Base-by-base conservation (phyloP, 2,797 vertebrate species). In the Prunella strophiata region DNA sequence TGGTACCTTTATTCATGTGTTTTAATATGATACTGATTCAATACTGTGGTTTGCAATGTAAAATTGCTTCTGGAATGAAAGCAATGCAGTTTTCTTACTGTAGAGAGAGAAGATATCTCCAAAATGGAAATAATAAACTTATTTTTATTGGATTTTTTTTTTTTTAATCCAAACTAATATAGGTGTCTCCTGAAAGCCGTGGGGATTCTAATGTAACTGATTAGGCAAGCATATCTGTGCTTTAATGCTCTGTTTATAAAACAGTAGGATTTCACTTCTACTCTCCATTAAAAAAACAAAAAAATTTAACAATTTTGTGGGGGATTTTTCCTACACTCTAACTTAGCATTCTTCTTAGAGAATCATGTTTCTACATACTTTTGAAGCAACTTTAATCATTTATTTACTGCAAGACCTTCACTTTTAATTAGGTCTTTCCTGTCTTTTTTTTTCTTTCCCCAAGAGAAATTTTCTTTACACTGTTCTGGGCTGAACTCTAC, bases 321-420 rank as follows among this genome's bases (percentile, higher is more conserved):
- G 13, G 25, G 13, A 54, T 62, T 79, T 85, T 93, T 82, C 47
- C 57, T 88, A 2, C 43, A 32, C 14, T 43, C 11, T 54, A 87
- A 38, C 34, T 94, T 91, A 73, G n/a, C 61, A 78, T 91, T 85
- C 61, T 93, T 94, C 66, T 91, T 50, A 63, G 73, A 55, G n/a
- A 93, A 83, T 88, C 85, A 54, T 74, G 34, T 96, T 91, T 91
- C 84, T 88, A 43, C 58, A 43, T 16, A n/a, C 66, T 91, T 95
- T 79, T 82, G 84, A 88, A 95, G 61, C 22, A 62, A 65, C 42
- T 79, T 95, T 75, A 94, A 88, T 95, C 57, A 95, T 95, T 96
- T 97, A 96, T 96, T 96, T 96, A 93, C 93, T 89, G 63, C 65
- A 89, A 95, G 75, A 85, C 48, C 38, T 93, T 96, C 43, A 58